These are phyloP conservation scores for Linurgus olivaceus DNA, from an alignment of 2,797 vertebrate genomes.

Conservation along the genomic window DNA sequence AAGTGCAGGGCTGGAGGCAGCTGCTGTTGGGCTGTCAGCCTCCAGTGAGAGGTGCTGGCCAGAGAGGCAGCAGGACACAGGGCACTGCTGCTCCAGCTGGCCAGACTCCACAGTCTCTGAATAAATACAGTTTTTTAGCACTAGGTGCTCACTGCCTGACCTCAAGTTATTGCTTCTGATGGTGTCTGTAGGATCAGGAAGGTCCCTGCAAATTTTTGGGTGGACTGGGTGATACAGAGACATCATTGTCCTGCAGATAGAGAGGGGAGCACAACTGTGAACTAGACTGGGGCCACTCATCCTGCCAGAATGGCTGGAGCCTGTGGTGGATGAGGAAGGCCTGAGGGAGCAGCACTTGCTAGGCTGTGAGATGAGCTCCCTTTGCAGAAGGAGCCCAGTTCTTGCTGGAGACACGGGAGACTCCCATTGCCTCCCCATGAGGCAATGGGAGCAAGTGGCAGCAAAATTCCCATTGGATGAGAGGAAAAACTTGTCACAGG, in stretches of 20 bases:
- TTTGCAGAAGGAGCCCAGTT: neutral
- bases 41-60: neutral
- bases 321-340: fast-evolving
- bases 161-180: neutral
- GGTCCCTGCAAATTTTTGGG: neutral
- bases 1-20: neutral
- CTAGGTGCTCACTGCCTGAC: neutral
- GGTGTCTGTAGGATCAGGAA: neutral
- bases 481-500: neutral
- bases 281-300: neutral
- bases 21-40: neutral
- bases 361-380: neutral
- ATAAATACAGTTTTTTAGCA: neutral
- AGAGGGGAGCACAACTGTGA: neutral
- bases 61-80: neutral
- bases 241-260: neutral
- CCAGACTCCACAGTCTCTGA: neutral
- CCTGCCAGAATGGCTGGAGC: neutral
- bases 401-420: neutral
- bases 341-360: neutral
- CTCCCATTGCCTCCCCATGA: neutral
- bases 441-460: neutral
- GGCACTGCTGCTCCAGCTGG: neutral
- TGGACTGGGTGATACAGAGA: neutral
- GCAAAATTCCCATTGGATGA: fast-evolving